Conservation (phyloP, 2,797 vertebrate species). For the Pterois miles region DNA sequence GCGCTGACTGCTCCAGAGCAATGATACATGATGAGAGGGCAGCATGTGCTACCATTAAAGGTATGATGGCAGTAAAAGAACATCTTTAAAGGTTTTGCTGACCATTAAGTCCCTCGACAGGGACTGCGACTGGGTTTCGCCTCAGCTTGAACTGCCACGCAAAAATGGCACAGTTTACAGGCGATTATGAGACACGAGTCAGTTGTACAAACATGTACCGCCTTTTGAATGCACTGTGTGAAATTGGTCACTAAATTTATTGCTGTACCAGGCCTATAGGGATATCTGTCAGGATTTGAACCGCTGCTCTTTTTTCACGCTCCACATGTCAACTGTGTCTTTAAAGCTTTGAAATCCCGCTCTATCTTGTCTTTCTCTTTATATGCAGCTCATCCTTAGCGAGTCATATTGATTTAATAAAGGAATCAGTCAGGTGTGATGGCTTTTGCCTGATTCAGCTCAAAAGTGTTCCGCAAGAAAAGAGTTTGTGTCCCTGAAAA, state of each 20-base stretch:
- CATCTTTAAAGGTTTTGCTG: neutral
- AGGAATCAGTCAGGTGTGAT: slow-evolving; percentile 16
- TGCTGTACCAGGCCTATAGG: neutral
- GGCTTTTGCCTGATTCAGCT: slow-evolving; percentile 44
- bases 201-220: neutral
- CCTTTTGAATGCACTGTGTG: neutral
- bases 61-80: neutral
- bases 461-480: neutral
- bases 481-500: neutral
- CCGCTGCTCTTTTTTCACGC: neutral
- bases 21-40: neutral
- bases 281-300: neutral
- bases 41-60: neutral
- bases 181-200: neutral
- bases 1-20: neutral
- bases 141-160: neutral
- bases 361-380: neutral
- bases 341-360: slow-evolving; percentile 6
- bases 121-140: neutral
- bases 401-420: slow-evolving; percentile 41
- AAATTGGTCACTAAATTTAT: neutral
- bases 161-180: neutral
- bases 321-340: neutral
- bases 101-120: neutral
- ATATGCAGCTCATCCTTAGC: neutral